Evolutionary conservation across 2,888 invertebrate species (phyloP), one percentile per base, ranked within the genome.

Genomic region (Eudemis profundana): DNA sequence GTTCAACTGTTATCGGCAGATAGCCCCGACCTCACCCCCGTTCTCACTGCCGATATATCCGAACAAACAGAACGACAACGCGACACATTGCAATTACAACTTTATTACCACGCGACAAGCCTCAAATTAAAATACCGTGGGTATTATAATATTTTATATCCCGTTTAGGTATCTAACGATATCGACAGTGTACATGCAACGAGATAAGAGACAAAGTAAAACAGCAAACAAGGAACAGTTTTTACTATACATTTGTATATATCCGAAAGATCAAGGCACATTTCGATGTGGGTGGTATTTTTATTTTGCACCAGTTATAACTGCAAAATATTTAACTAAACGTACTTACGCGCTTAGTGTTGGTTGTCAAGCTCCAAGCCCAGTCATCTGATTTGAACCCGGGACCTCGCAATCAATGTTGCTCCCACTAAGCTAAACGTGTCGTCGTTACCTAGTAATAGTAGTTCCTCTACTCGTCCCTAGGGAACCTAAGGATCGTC

Each of bases 21-120:
- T 87, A 90, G 78, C 89, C 89, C 85, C 90, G 89, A 90, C 89
- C 89, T 88, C 86, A 83, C 85, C 86, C 83, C 80, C 78, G 79
- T 70, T 76, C 79, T 80, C 78, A 77, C 68, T 68, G 65, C 61
- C 67, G 53, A 64, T 71, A 72, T 69, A 69, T 54, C 50, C 33
- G 29, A 40, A 42, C n/a, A 53, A 53, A 64, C 57, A 61, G 65
- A 53, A 54, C 42, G 14, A 59, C 29, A 29, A 8, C 15, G 23
- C n/a, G 10, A 36, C 12, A 21, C 60, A 42, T 15, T 21, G 53
- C 51, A 76, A 61, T 68, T 59, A 74, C 42, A 72, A 70, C 73
- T 69, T 67, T 85, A 84, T 74, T 67, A 10, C 56, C 8, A 63
- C 0, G 1, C 0, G 36, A 64, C 76, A 79, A 69, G 69, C 62